Percentiles rank a stretch among this genome's conserved stretches.
Evolutionary conservation across 2,113 vertebrate genomes (phyloP).

Genomic region (Pituophis catenifer): DNA sequence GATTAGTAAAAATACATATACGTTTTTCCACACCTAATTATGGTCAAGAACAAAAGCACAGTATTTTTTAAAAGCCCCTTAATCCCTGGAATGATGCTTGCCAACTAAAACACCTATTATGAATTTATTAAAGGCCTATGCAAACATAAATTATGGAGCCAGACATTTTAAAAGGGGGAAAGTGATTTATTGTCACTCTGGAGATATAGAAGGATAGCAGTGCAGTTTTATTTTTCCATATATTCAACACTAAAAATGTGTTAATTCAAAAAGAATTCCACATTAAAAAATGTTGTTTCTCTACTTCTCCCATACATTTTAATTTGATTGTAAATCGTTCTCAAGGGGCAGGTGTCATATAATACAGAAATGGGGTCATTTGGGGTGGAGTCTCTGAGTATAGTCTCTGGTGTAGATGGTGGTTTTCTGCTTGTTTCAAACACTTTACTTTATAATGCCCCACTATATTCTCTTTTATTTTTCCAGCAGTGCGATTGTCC

Average conservation of each 20-base stretch:
- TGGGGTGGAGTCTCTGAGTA: background rate
- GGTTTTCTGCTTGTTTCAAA: background rate
- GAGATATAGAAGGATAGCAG: slow-evolving; percentile 80
- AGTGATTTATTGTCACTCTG: slow-evolving; percentile 83
- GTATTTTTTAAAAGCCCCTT: slow-evolving; percentile 57
- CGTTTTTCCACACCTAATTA: slow-evolving; percentile 61
- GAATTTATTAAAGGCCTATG: slow-evolving; percentile 87
- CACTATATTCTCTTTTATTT: background rate
- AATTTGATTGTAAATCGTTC: slow-evolving; percentile 56
- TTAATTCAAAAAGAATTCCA: slow-evolving; percentile 81
- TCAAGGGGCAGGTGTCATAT: slow-evolving; percentile 27
- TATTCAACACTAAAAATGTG: slow-evolving; percentile 79
- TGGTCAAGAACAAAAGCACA: slow-evolving; percentile 69
- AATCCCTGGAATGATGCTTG: slow-evolving; percentile 72
- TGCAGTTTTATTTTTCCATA: slow-evolving; percentile 86
- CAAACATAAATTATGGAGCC: slow-evolving; percentile 87
- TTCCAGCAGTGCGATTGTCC: background rate
- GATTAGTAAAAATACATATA: slow-evolving; percentile 54
- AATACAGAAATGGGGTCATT: background rate
- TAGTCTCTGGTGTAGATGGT: background rate
- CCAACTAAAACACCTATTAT: slow-evolving; percentile 85
- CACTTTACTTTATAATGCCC: background rate
- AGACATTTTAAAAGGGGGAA: slow-evolving; percentile 86
- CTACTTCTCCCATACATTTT: slow-evolving; percentile 53
- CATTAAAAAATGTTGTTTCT: slow-evolving; percentile 63